Evolutionary conservation across 2,888 invertebrate genomes (phyloP), one percentile per base, ranked within the genome.

Genomic region (Pachymerium ferrugineum): DNA sequence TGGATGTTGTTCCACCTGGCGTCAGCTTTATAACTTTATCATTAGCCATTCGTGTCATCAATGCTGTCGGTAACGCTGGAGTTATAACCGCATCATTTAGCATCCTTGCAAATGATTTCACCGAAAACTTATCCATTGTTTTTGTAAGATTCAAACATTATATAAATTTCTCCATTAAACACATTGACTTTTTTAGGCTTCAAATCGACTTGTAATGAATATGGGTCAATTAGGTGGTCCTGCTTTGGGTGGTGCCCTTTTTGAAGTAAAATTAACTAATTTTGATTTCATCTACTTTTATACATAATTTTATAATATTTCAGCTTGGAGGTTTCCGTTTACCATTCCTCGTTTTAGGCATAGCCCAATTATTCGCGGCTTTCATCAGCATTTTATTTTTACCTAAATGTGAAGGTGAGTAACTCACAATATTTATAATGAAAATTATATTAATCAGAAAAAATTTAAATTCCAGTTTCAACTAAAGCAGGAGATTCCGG

Each of bases 141-240:
- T 79, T 79, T 75, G 79, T 79, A 74, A 79, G 78, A n/a, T n/a
- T n/a, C n/a, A n/a, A n/a, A n/a, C n/a, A n/a, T n/a, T n/a, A n/a
- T n/a, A n/a, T 77, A 25, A 47, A 25, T 68, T 19, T 14, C 5
- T 1, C 14, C 12, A 68, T 3, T 25, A 16, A 12, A 30, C 8
- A 12, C 25, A 69, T 3, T 69, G 14, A 74, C 16, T 30, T 28
- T 75, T 68, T 2, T 73, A 78, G 79, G 75, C 77, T 4, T 54
- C 78, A 70, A 79, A 77, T n/a, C 73, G 79, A 38, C 74, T 77
- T 3, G 76, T 77, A 72, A 78, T 78, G 78, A 79, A 78, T 54
- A 42, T 79, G 47, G 79, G 78, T 12, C 79, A 79, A 75, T 76
- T 79, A 74, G 74, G 77, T 19, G 79, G 79, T 6, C 79, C 79